Conservation (phyloP, 2,113 vertebrate species). For the Xerus inauris region DNA sequence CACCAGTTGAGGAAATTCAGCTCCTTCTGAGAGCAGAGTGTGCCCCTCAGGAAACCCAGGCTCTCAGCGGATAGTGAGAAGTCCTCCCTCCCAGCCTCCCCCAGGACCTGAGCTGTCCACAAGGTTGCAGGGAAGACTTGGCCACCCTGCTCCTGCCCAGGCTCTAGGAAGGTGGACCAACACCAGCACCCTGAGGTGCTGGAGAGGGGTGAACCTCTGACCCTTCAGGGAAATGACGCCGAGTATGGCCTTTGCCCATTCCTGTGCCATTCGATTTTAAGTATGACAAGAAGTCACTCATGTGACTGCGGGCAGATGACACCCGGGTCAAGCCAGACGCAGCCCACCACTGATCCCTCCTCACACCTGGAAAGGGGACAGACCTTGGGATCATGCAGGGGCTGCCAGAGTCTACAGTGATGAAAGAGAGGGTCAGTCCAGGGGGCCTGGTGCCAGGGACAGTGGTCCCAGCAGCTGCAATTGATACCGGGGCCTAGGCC, state of each 20-base stretch:
- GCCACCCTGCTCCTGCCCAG: too few relatives aligned
- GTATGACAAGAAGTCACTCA: not conserved
- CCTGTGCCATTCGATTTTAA: too few relatives aligned
- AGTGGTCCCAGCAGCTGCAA: fast-evolving
- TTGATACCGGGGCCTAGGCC: fast-evolving
- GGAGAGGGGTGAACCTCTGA: fast-evolving
- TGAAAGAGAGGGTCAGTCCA: not conserved
- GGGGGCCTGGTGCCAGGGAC: fast-evolving
- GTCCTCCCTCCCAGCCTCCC: not conserved
- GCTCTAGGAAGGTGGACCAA: fast-evolving
- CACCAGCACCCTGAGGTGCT: not conserved
- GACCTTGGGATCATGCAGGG: not conserved
- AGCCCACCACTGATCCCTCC: not conserved
- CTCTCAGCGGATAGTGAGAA: not conserved
- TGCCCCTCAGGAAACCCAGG: not conserved
- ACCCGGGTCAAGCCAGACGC: not conserved
- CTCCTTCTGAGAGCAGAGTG: constrained; percentile 7
- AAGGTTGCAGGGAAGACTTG: not conserved
- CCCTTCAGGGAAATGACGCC: not conserved
- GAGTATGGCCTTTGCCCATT: fast-evolving
- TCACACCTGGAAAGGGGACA: fast-evolving
- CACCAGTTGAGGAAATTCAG: not conserved
- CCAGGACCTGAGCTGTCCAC: fast-evolving
- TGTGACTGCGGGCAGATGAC: fast-evolving
- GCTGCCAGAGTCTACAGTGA: not conserved